phyloP scores from a whole-genome alignment of 1,140 invertebrate genomes.

The Ostrea denselamellosa region DNA sequence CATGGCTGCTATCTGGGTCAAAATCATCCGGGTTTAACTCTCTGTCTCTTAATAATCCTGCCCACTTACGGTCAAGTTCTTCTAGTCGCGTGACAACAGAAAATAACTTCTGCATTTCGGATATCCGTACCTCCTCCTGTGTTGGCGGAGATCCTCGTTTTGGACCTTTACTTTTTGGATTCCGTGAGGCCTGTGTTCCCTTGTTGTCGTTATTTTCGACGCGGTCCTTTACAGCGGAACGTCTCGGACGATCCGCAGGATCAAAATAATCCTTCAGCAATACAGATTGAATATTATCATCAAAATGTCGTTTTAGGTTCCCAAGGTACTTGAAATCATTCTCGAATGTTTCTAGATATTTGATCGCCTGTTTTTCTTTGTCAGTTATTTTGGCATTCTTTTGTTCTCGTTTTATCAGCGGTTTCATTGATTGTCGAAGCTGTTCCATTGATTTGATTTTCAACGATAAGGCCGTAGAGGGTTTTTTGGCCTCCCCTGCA shows the following conservation, averaged over 20 bases:
- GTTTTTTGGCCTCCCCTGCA: slow-evolving; percentile 33
- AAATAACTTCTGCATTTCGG: slow-evolving; percentile 41
- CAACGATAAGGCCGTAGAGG: background rate
- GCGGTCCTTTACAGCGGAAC: background rate
- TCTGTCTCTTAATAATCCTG: slow-evolving; percentile 42
- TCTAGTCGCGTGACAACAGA: slow-evolving; percentile 44
- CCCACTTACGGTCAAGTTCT: slow-evolving; percentile 44
- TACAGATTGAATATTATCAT: slow-evolving; percentile 46
- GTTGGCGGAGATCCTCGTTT: slow-evolving; percentile 36
- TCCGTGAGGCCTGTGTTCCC: background rate
- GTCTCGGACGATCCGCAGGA: slow-evolving; percentile 28
- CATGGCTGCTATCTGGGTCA: slow-evolving; percentile 56
- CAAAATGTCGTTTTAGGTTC: slow-evolving; percentile 51
- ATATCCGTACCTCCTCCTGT: background rate
- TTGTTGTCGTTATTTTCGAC: background rate
- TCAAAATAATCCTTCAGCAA: slow-evolving; percentile 54
- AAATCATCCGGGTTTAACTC: slow-evolving; percentile 52
- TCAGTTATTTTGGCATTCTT: slow-evolving; percentile 44
- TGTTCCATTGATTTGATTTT: slow-evolving; percentile 54
- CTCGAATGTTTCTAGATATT: slow-evolving; percentile 50
- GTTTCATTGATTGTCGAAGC: slow-evolving; percentile 47
- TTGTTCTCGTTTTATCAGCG: slow-evolving; percentile 39
- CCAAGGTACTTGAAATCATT: slow-evolving; percentile 50
- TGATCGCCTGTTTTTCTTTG: slow-evolving; percentile 45
- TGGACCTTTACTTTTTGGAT: slow-evolving; percentile 27